phyloP scores from a whole-genome alignment of 2,797 vertebrate species.

The Anas georgica region DNA sequence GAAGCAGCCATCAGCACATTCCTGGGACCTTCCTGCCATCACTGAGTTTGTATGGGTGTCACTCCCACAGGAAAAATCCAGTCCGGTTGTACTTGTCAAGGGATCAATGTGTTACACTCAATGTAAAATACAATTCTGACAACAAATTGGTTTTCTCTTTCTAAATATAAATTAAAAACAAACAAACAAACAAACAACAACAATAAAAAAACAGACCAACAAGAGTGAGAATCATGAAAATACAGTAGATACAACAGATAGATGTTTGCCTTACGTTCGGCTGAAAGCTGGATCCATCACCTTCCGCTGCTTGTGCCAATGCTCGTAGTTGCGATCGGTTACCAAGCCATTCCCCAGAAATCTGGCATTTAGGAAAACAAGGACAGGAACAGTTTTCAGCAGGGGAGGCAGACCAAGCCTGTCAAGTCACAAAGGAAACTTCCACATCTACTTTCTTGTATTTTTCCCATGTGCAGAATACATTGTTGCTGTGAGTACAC shows the following conservation, averaged over 20 bases:
- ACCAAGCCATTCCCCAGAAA: conserved; percentile 87
- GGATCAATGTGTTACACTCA: not conserved
- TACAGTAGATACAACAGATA: not conserved
- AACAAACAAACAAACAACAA: too few relatives aligned
- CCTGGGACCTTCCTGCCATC: not conserved
- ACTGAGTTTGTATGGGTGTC: not conserved
- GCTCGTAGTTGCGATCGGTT: conserved; percentile 81
- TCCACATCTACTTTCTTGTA: not conserved
- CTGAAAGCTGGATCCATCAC: conserved; percentile 93
- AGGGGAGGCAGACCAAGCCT: not conserved
- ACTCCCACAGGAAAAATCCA: not conserved
- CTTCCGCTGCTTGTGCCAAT: conserved; percentile 88
- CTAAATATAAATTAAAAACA: not conserved
- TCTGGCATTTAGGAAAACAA: conserved; percentile 70
- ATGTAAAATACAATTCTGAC: not conserved
- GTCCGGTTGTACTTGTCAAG: not conserved
- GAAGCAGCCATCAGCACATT: not conserved
- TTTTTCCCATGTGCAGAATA: not conserved
- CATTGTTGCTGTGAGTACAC: not conserved
- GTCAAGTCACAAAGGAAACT: not conserved
- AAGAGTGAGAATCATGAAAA: not conserved
- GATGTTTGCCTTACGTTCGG: conserved; percentile 79
- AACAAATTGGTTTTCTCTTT: not conserved
- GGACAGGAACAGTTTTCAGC: not conserved
- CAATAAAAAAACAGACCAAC: not conserved